phyloP scores from a whole-genome alignment of 2,888 invertebrate species.

The Rotaria macrura region DNA sequence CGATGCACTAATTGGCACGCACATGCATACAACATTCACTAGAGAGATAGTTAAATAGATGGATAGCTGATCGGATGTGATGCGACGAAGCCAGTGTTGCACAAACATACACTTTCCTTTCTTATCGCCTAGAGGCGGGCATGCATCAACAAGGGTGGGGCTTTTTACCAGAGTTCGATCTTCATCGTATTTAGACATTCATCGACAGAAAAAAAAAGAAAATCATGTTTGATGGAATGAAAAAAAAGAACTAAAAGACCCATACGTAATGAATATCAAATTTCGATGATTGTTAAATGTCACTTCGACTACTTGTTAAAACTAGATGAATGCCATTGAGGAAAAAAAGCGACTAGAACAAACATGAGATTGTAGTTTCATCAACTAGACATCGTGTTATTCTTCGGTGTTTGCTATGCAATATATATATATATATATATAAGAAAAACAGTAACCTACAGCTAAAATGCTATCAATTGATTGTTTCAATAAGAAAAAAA shows the following conservation, averaged over 20 bases:
- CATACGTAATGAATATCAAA: neutral
- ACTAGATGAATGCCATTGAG: neutral
- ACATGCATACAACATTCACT: neutral
- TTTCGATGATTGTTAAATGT: neutral
- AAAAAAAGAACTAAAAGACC: neutral
- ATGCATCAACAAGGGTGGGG: neutral
- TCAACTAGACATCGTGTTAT: neutral
- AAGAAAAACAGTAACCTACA: neutral
- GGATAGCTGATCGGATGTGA: neutral
- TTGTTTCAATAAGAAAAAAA: neutral
- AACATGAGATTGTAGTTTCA: neutral
- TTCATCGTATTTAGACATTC: neutral
- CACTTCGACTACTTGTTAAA: neutral
- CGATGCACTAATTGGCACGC: neutral
- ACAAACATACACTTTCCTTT: neutral
- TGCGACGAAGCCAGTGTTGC: neutral
- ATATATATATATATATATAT: neutral
- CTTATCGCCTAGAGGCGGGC: neutral
- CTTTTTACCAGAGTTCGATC: neutral
- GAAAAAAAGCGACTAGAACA: neutral
- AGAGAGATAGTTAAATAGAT: neutral
- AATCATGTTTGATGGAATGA: neutral
- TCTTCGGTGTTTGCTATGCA: neutral
- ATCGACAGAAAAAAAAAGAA: neutral
- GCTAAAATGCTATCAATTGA: neutral